Evolutionary conservation across 2,797 vertebrate species (phyloP), one percentile per base, ranked within the genome.

Genomic region (Myotis findleyi): DNA sequence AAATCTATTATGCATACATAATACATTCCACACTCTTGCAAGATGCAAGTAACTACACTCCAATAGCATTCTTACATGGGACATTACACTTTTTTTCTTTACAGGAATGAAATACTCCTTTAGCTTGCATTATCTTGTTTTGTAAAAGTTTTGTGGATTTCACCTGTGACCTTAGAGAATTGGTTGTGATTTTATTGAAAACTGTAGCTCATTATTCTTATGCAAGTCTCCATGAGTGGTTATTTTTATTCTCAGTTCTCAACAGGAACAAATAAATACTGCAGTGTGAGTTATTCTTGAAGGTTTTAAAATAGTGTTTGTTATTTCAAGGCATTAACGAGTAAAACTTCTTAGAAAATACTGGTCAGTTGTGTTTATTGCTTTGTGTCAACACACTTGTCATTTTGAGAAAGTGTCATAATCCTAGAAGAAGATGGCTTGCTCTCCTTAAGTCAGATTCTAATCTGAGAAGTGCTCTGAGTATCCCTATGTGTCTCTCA

Each of bases 201-300:
- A 97, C 47, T 57, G 49, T 55, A 97, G 93, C 95, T 79, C 72
- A 7, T 96, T 97, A 93, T 95, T 98, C 96, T 96, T 97, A 98
- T 97, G 97, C 98, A 98, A 90, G 97, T 97, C 96, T 97, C 96
- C 97, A 94, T 95, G 94, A 97, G 94, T 93, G 95, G 92, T 97
- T 98, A 98, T 98, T 98, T 98, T 98, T 98, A 97, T 87, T 96
- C 92, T 92, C 84, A 95, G 94, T 94, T 97, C 97, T 97, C 97
- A 97, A 98, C 89, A 97, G 95, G 95, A 98, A 98, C 97, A 97
- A 98, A 97, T 98, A 98, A 98, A 98, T 97, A 96, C 97, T 97
- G 97, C 96, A 86, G 97, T 95, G 81, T 62, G 92, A 97, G 98
- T 98, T 98, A 98, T 98, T 98, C 98, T 98, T 97, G 97, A 97